Base-by-base conservation (phyloP, 2,888 invertebrate genomes). In the Sericinus montela region DNA sequence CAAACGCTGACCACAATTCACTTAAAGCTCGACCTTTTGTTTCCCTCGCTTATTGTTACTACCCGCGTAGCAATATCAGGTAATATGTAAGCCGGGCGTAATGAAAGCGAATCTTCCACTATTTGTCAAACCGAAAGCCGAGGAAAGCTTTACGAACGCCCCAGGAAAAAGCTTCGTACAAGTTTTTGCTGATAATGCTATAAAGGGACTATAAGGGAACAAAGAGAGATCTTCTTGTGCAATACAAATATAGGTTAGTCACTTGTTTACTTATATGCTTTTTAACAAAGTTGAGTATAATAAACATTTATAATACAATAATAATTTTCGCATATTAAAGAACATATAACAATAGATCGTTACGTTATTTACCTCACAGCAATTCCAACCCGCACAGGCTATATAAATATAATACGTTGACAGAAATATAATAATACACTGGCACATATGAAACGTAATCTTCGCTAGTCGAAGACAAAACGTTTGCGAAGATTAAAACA, bases 131-230 rank as follows among this genome's bases (percentile, higher is more conserved):
- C 63, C 15, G 41, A 19, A 29, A 36, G 44, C 30, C 44, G 48
- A 43, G 36, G 34, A 48, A 48, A 45, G 41, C 48, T 48, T 43
- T 46, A 47, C 47, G 47, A 53, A 45, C 30, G 54, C 53, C 56
- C 63, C 62, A 62, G 65, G 65, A 69, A 69, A 72, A 72, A 65
- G 66, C 63, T 55, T 30, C 36, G 40, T 23, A 14, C 63, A 75
- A 75, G 66, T 75, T 80, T 71, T 67, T 61, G 75, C 78, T 80
- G 80, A 81, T 77, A 75, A 70, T 70, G 69, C 71, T 65, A 70
- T 67, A 67, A 65, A 68, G 59, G 60, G 57, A 60, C 56, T 44
- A 37, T 67, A 65, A 68, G 59, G 60, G 57, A 60, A 56, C 45
- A 37, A 46, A 52, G 51, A 49, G 51, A 52, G 44, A 25, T 7